Base-by-base conservation (phyloP, 2,797 vertebrate species). In the Apogon hyalosoma region DNA sequence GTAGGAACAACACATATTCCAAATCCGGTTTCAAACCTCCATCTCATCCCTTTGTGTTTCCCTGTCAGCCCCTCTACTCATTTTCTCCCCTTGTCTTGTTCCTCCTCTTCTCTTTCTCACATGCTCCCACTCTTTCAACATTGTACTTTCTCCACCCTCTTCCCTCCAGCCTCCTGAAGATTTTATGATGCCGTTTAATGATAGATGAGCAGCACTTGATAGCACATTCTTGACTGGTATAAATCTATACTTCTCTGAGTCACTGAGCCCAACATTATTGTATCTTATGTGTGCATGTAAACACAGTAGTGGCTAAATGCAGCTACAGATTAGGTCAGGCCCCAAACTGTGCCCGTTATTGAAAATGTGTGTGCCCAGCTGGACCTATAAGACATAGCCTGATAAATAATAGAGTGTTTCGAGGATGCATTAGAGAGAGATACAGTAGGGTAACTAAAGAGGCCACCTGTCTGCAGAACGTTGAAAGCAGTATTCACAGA, bases 131-230 rank as follows among this genome's bases (percentile, higher is more conserved):
- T 70, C 80, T 79, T 76, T 80, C 75, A 55, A 58, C 72, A 53
- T 71, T 80, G 59, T 80, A 77, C 78, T 78, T 70, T 77, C 82
- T 82, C 83, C 79, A 68, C 74, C 73, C 66, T 86, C 73, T 79
- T 53, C 63, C 78, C 74, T 74, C 48, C 71, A 75, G 63, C 69
- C 75, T 86, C 71, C 73, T 92, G 80, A 90, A 91, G 73, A 88
- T 91, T 93, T 91, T 60, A 90, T 92, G 85, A 85, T 77, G 73
- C 55, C 80, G 66, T 84, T 94, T 77, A 94, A 93, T 91, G 80
- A 91, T 92, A 88, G 85, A 91, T 92, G 86, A 89, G 84, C 66
- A 70, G 42, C 84, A 80, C 73, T 88, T 81, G 75, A 90, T 91
- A 83, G 83, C 63, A 69, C 58, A 79, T 79, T 80, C 81, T 66